Percentiles rank a stretch among this genome's conserved stretches.
Conservation (phyloP, 1,140 invertebrate species). For the Pygmarrhopalites habei region DNA sequence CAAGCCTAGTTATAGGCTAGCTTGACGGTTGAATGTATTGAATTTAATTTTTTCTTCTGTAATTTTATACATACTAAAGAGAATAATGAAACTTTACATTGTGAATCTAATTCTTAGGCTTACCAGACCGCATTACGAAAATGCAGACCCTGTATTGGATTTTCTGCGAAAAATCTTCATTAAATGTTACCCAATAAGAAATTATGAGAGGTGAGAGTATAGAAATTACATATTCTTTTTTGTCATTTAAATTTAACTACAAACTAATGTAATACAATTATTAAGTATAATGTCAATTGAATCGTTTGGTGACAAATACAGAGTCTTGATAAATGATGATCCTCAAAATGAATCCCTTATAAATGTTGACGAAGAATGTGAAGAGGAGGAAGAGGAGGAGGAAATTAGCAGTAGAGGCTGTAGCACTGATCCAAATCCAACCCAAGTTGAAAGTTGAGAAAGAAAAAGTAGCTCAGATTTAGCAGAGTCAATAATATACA, state of each 20-base stretch:
- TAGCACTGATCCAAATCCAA: not conserved
- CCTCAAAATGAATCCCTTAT: slow-evolving; percentile 26
- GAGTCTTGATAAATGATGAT: slow-evolving; percentile 26
- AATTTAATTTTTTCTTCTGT: too few relatives aligned
- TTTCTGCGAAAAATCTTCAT: slow-evolving; percentile 57
- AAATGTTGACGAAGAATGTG: slow-evolving; percentile 17
- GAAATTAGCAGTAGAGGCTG: not conserved
- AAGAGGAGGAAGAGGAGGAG: slow-evolving; percentile 17
- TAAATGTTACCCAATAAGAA: slow-evolving; percentile 10
- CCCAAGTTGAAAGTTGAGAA: too few relatives aligned
- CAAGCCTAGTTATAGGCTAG: too few relatives aligned
- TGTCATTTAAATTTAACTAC: too few relatives aligned
- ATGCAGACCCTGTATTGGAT: slow-evolving; percentile 71
- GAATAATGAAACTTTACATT: too few relatives aligned
- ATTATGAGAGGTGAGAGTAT: slow-evolving; percentile 19
- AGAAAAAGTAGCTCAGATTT: not conserved
- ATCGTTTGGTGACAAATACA: slow-evolving; percentile 7
- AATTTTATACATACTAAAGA: too few relatives aligned
- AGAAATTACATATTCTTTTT: not conserved
- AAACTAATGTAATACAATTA: not conserved
- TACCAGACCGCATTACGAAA: slow-evolving; percentile 70
- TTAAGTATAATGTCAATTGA: not conserved
- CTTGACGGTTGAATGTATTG: too few relatives aligned
- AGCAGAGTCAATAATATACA: not conserved
- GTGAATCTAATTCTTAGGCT: too few relatives aligned